Conservation (phyloP, 2,888 invertebrate species). For the Nyleta sp. region DNA sequence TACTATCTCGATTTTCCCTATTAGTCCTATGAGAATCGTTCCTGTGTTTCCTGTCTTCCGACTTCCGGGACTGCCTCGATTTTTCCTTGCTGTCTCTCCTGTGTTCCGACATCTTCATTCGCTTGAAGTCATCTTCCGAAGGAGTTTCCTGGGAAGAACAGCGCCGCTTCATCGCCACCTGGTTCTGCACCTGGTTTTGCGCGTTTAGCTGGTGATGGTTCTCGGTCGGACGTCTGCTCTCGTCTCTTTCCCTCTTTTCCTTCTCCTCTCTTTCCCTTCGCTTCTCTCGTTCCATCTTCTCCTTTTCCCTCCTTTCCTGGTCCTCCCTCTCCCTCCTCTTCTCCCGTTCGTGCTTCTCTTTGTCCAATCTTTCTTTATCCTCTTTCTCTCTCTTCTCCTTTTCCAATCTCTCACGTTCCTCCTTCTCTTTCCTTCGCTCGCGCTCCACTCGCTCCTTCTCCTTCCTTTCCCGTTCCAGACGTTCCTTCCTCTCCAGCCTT, state of each 20-base stretch:
- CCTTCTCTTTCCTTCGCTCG: conserved; percentile 81
- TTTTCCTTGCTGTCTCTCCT: conserved; percentile 89
- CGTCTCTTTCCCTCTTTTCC: conserved; percentile 81
- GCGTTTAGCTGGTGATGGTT: conserved; percentile 75
- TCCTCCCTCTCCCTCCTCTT: conserved; percentile 79
- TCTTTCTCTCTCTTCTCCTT: conserved; percentile 80
- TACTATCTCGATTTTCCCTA: conserved; percentile 73
- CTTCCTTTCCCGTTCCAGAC: conserved; percentile 75
- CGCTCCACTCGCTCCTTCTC: conserved; percentile 81
- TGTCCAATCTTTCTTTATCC: conserved; percentile 78
- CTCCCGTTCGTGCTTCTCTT: conserved; percentile 79
- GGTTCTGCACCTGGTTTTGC: conserved; percentile 79
- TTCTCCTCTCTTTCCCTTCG: conserved; percentile 79
- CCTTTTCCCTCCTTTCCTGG: conserved; percentile 82
- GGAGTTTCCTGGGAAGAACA: conserved; percentile 90
- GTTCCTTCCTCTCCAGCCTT: conserved; percentile 79
- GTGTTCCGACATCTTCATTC: conserved; percentile 85
- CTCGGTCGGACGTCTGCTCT: conserved; percentile 78
- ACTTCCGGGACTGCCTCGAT: conserved; percentile 77
- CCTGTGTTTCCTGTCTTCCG: conserved; percentile 80
- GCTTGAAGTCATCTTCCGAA: conserved; percentile 85
- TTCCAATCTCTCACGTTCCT: conserved; percentile 76
- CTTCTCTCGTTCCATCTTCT: conserved; percentile 81
- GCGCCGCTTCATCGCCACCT: conserved; percentile 88
- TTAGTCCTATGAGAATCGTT: conserved; percentile 80